Conservation (phyloP, 1,140 invertebrate genomes). For the Sipha flava region DNA sequence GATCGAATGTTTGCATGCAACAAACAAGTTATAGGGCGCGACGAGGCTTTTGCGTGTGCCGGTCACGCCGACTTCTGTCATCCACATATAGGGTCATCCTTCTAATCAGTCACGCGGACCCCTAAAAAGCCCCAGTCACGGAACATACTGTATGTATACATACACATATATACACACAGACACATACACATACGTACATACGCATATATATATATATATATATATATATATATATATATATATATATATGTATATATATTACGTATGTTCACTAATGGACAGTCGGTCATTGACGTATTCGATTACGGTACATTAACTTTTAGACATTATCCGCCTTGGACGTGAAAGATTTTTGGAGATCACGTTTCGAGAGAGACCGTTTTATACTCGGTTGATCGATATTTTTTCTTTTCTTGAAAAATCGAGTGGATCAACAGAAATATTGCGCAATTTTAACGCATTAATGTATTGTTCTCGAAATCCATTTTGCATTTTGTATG, state of each 20-base stretch:
- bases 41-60: constrained; percentile 5
- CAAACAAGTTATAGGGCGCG: constrained; percentile 13
- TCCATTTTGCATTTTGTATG: not conserved
- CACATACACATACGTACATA: not conserved
- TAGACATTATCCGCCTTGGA: constrained; percentile 9
- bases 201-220: not conserved
- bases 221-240: not conserved
- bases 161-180: not conserved
- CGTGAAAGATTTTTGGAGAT: not conserved
- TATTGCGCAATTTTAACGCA: too few relatives aligned
- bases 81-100: not conserved
- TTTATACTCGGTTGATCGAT: not conserved
- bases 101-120: constrained; percentile 17
- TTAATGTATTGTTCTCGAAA: too few relatives aligned
- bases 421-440: not conserved
- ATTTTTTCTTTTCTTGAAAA: not conserved
- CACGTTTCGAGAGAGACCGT: not conserved
- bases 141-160: not conserved
- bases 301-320: constrained; percentile 30
- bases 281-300: constrained; percentile 22
- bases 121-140: constrained; percentile 14
- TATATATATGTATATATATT: not conserved
- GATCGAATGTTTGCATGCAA: constrained; percentile 11
- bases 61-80: not conserved
- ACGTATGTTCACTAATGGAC: constrained; percentile 1